Evolutionary conservation across 2,888 invertebrate genomes (phyloP), one percentile per base, ranked within the genome.

Genomic region (Chrysolina haemoptera): DNA sequence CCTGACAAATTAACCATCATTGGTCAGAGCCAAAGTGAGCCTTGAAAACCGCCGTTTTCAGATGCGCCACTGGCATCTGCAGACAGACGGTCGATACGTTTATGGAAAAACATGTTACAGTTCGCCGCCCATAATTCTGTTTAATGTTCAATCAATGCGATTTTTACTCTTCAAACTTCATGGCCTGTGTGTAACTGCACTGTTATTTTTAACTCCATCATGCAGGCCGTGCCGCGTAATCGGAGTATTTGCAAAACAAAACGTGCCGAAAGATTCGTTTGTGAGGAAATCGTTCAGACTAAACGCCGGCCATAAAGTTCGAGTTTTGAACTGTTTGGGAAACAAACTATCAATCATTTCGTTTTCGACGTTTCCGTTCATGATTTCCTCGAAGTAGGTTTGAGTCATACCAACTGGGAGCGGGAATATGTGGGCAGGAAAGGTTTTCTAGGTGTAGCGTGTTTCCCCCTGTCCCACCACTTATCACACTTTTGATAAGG

Each of bases 101-200:
- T 35, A 35, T 59, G 59, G 59, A 35, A 59, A 59, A 59, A 59
- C 59, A 22, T 59, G 59, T 59, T 59, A 59, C 35, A 59, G 59
- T 59, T 59, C 59, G 8, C 35, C 59, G 27, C 14, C 59, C 22
- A 59, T 59, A 59, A 59, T 35, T 59, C 59, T 59, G n/a, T 35
- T 59, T 59, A 1, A 59, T 59, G 22, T 59, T 59, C 59, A 59
- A 59, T 59, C 59, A 59, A 59, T 35, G 9, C 16, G 59, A 59
- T 59, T 59, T 59, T 59, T 35, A 9, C 35, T 10, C 35, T 59
- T 59, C 14, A 59, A 1, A 18, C 35, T 59, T 59, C 14, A 59
- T 9, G 35, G 16, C n/a, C 27, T 59, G 59, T 27, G 35, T 59
- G 59, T 12, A 59, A 59, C 59, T 27, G 27, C 59, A 27, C 59